phyloP scores from a whole-genome alignment of 2,797 vertebrate genomes.

The Enteromius treurensis region DNA sequence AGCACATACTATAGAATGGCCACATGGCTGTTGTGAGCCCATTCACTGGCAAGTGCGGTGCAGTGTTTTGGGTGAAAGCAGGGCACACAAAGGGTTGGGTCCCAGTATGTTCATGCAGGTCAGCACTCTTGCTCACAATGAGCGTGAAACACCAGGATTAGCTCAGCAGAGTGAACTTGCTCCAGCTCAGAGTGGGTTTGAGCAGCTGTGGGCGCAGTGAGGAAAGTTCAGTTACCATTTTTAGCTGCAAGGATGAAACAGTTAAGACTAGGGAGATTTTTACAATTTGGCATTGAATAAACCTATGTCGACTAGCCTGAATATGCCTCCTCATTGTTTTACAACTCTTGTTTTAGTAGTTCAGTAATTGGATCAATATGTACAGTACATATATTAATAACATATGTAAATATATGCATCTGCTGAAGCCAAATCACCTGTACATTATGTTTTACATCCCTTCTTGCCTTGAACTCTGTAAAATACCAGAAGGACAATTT shows the following conservation, averaged over 20 bases:
- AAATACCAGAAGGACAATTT: neutral
- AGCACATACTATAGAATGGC: constrained; percentile 74
- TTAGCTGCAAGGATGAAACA: neutral
- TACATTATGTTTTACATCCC: neutral
- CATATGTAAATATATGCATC: neutral
- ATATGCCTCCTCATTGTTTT: neutral
- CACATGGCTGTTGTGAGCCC: constrained; percentile 32
- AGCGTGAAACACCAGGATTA: constrained; percentile 76
- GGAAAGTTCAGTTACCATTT: neutral
- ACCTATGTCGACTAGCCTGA: neutral
- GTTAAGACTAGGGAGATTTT: neutral
- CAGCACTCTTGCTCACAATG: constrained; percentile 79
- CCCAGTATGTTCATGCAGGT: constrained; percentile 75
- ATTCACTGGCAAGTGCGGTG: constrained; percentile 39
- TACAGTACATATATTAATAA: neutral
- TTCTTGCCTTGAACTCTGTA: neutral
- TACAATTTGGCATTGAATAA: neutral
- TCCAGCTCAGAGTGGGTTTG: neutral
- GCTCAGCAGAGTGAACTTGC: constrained; percentile 27
- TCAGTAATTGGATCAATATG: neutral
- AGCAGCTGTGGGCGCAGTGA: constrained; percentile 1
- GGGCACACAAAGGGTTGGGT: constrained; percentile 66
- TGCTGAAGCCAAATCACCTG: neutral
- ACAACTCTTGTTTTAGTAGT: too few species aligned
- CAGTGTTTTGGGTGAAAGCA: constrained; percentile 49